Evolutionary conservation across 2,797 vertebrate genomes (phyloP).

Genomic region (Rhincodon typus): DNA sequence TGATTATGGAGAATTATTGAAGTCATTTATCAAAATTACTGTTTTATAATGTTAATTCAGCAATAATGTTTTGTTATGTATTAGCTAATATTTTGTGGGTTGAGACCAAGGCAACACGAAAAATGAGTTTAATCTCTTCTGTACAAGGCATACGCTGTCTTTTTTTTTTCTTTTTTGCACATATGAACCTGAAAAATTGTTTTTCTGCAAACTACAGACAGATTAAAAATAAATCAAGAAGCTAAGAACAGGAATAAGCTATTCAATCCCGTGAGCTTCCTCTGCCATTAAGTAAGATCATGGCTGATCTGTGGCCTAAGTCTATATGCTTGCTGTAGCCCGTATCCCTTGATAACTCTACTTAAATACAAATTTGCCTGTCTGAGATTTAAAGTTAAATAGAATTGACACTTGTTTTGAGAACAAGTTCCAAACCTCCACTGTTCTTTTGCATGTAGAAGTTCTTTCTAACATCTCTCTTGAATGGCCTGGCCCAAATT

Average conservation of each 20-base stretch:
- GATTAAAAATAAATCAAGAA: not conserved
- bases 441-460: too few species aligned
- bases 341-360: too few species aligned
- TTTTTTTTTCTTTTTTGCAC: not conserved
- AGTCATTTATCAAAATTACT: not conserved
- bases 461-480: too few species aligned
- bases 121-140: not conserved
- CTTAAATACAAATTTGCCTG: too few species aligned
- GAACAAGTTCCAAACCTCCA: too few species aligned
- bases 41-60: not conserved
- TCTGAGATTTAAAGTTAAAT: too few species aligned
- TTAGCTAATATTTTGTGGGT: not conserved
- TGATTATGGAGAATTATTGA: not conserved
- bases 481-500: too few species aligned
- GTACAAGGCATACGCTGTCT: not conserved
- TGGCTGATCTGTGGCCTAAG: too few species aligned
- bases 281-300: too few species aligned
- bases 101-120: not conserved
- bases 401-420: too few species aligned
- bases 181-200: not conserved
- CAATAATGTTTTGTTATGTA: not conserved
- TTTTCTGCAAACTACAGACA: not conserved
- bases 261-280: too few species aligned
- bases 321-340: too few species aligned
- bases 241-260: not conserved